Evolutionary conservation across 2,888 invertebrate species (phyloP).

Genomic region (Tryphoninae sp.): DNA sequence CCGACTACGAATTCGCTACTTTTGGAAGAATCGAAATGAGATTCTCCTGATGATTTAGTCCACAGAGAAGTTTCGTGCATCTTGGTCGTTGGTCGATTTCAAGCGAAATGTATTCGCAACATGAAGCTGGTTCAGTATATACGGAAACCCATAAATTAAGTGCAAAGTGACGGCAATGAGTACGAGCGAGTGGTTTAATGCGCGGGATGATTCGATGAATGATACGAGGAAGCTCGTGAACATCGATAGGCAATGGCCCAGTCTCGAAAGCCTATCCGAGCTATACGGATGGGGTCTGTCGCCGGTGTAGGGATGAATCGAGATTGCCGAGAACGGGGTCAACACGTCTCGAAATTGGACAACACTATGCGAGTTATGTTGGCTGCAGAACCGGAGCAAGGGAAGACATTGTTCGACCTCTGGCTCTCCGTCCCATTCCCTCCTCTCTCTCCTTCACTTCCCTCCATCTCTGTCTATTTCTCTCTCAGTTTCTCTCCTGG

Average conservation of each 20-base stretch:
- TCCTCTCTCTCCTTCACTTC: background rate
- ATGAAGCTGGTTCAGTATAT: background rate
- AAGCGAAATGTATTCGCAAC: background rate
- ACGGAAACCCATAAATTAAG: background rate
- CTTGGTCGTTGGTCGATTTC: background rate
- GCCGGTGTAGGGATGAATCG: slow-evolving; percentile 7
- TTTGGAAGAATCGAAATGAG: too few relatives aligned
- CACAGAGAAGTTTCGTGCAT: too few relatives aligned
- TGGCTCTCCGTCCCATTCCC: background rate
- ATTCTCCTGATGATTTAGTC: too few relatives aligned
- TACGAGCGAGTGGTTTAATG: slow-evolving; percentile 14
- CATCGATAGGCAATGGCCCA: background rate
- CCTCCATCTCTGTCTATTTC: background rate
- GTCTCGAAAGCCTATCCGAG: background rate
- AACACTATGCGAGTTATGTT: slow-evolving; percentile 72
- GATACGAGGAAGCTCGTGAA: slow-evolving; percentile 18
- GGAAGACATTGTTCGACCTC: slow-evolving; percentile 66
- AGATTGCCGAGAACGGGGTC: slow-evolving; percentile 31
- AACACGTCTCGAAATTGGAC: slow-evolving; percentile 69
- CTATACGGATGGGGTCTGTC: background rate
- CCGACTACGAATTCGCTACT: too few relatives aligned
- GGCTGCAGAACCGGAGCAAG: slow-evolving; percentile 47
- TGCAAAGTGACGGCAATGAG: background rate
- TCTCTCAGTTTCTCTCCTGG: slow-evolving; percentile 1
- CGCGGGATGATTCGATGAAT: slow-evolving; percentile 17